Evolutionary conservation across 2,888 invertebrate species (phyloP).

Genomic region (Pediacus dermestoides): DNA sequence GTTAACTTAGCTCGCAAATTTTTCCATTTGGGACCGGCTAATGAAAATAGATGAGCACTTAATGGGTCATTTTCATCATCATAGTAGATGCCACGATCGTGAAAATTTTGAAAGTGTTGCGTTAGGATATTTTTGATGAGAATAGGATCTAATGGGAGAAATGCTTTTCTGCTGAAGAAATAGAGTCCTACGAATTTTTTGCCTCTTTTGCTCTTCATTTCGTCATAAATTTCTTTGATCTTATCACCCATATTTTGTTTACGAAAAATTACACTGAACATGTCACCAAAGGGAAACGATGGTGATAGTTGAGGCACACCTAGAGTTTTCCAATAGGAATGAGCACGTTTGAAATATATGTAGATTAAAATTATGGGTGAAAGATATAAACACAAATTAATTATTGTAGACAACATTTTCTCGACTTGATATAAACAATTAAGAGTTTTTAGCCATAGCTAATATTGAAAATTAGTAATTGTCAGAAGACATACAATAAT

Average conservation of each 20-base stretch:
- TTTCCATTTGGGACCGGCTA: conserved; percentile 61
- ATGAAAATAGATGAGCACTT: conserved; percentile 58
- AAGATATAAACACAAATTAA: no score
- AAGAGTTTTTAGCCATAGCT: no score
- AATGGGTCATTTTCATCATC: conserved; percentile 61
- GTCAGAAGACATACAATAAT: no score
- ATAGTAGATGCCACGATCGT: conserved; percentile 61
- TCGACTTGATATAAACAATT: no score
- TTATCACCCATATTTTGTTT: conserved; percentile 60
- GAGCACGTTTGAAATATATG: conserved; percentile 49
- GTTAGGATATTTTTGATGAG: conserved; percentile 57
- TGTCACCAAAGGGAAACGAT: conserved; percentile 62
- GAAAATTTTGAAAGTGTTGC: conserved; percentile 60
- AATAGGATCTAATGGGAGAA: conserved; percentile 61
- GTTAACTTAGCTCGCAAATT: conserved; percentile 60
- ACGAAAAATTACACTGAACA: conserved; percentile 54
- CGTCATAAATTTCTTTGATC: conserved; percentile 58
- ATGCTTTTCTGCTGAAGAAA: conserved; percentile 58
- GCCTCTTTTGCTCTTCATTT: conserved; percentile 48
- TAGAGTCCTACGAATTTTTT: conserved; percentile 58
- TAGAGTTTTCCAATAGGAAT: conserved; percentile 58
- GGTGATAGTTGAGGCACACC: conserved; percentile 58
- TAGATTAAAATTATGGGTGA: no score
- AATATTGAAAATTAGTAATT: no score
- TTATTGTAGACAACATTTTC: no score